phyloP scores from a whole-genome alignment of 1,140 invertebrate species.

The Psix sp. region DNA sequence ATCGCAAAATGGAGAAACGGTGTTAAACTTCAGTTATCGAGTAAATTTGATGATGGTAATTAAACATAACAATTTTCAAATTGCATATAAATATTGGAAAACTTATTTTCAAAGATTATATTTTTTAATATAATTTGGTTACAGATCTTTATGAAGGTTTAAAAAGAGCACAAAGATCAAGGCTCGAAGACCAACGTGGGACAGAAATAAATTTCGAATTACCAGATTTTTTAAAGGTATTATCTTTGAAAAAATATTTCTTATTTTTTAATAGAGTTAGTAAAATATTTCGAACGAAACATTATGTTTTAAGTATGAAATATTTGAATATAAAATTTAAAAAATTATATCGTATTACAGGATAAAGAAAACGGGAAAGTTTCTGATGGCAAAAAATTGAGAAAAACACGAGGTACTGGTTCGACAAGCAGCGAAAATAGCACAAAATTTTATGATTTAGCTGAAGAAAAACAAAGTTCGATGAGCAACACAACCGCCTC shows the following conservation, averaged over 20 bases:
- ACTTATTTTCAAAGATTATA: no score
- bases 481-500: constrained; percentile 9
- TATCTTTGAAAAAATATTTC: no score
- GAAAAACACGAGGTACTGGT: constrained; percentile 61
- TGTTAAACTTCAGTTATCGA: constrained; percentile 82
- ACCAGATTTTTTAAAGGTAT: constrained; percentile 86
- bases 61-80: no score
- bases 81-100: no score
- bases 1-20: constrained; percentile 84
- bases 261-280: no score
- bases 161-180: constrained; percentile 84
- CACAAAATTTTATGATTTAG: constrained; percentile 72
- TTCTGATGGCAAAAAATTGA: constrained; percentile 67
- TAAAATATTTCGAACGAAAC: no score
- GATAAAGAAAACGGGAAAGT: constrained; percentile 75
- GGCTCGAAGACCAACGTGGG: constrained; percentile 89
- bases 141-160: constrained; percentile 85
- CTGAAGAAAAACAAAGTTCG: constrained; percentile 63
- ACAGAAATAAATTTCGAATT: constrained; percentile 89
- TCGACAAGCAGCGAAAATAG: constrained; percentile 65
- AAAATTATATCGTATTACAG: constrained; percentile 56
- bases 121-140: constrained; percentile 54
- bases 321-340: neutral
- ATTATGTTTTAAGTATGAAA: no score
- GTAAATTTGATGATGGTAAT: constrained; percentile 79